These are phyloP conservation scores for Halcyon leucocephala DNA, from an alignment of 2,797 vertebrate genomes.

Conservation along the genomic window DNA sequence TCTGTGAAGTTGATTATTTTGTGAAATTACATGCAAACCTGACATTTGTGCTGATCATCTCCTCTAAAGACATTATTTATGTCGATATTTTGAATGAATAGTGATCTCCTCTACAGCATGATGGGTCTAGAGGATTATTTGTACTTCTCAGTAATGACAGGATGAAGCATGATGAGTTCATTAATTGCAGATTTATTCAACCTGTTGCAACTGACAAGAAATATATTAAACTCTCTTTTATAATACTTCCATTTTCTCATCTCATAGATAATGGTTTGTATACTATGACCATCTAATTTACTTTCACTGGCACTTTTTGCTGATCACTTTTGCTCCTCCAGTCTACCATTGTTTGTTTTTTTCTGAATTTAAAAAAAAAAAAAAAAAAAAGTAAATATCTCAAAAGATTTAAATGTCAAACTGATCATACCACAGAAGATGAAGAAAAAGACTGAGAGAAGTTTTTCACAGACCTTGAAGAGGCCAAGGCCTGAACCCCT, in stretches of 20 bases:
- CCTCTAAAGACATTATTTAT: slow-evolving; percentile 6
- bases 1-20: slow-evolving; percentile 14
- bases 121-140: background rate
- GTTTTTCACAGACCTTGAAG: background rate
- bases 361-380: background rate
- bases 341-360: background rate
- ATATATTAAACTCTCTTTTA: background rate
- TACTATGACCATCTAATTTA: background rate
- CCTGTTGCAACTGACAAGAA: background rate
- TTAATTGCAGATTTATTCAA: slow-evolving; percentile 18
- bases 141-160: background rate
- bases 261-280: background rate
- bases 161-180: slow-evolving; percentile 8
- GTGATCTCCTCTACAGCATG: background rate
- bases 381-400: background rate
- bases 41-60: slow-evolving; percentile 1
- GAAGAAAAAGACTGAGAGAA: background rate
- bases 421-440: background rate
- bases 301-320: background rate
- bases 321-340: background rate
- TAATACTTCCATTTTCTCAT: background rate
- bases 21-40: slow-evolving; percentile 8
- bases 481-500: background rate
- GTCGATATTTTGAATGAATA: background rate
- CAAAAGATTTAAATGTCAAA: background rate